Percentiles rank a stretch among this genome's conserved stretches.
These are phyloP conservation scores for Phoxinus dragarum DNA, from an alignment of 2,797 vertebrate species.

Conservation along the genomic window DNA sequence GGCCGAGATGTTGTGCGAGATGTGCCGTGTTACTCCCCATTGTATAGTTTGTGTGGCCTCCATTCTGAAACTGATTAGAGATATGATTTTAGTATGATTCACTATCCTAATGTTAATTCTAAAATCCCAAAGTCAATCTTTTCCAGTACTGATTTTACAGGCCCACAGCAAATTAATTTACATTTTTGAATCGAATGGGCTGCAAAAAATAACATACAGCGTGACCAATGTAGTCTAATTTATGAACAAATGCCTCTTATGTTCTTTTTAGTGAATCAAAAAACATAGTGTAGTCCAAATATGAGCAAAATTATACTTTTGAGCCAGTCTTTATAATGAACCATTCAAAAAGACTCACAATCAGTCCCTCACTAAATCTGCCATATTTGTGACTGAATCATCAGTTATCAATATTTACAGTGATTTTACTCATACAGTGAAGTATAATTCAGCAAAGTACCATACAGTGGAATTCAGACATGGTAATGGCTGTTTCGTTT, in stretches of 20 bases:
- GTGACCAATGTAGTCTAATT: neutral
- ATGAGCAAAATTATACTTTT: neutral
- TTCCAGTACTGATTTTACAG: neutral
- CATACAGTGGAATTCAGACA: neutral
- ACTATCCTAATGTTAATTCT: neutral
- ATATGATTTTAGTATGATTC: neutral
- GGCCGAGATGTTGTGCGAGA: constrained; percentile 64
- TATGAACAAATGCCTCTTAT: neutral
- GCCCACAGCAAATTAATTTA: neutral
- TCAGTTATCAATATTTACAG: neutral
- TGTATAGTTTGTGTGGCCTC: constrained; percentile 70
- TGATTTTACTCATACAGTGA: neutral
- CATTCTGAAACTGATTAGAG: constrained; percentile 75
- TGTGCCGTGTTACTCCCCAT: constrained; percentile 68
- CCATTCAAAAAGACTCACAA: neutral
- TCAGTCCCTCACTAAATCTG: too few relatives aligned
- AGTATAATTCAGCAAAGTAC: too few relatives aligned
- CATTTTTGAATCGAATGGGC: neutral
- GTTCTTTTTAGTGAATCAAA: neutral
- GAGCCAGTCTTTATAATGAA: neutral
- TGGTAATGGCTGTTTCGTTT: neutral
- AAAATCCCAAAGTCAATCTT: neutral
- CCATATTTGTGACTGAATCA: too few relatives aligned
- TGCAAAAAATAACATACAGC: neutral
- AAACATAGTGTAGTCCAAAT: neutral